Percentiles rank a stretch among this genome's conserved stretches.
phyloP scores from a whole-genome alignment of 2,888 invertebrate species.

The Epinotia demarniana region DNA sequence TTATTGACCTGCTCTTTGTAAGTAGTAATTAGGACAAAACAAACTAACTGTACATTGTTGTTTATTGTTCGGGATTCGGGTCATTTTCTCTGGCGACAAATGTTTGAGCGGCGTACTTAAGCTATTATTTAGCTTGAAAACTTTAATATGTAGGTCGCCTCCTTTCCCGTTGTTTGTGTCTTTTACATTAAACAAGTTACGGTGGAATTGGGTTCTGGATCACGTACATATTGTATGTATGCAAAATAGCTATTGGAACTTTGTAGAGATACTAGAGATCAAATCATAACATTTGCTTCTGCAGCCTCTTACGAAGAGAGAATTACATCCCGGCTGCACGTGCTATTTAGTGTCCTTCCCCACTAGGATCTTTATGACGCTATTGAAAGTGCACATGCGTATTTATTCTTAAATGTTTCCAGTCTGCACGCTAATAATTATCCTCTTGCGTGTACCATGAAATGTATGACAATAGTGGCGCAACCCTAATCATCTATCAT shows the following conservation, averaged over 20 bases:
- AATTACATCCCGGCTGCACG: not conserved
- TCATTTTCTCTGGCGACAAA: conserved; percentile 10
- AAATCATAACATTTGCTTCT: not conserved
- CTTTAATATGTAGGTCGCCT: not conserved
- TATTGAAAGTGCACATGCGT: not conserved
- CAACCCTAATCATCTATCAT: not conserved
- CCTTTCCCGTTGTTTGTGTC: not conserved
- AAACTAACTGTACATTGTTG: conserved; percentile 25
- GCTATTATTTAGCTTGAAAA: not conserved
- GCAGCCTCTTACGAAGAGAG: not conserved
- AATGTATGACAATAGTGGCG: not conserved
- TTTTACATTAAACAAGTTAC: not conserved
- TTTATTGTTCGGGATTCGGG: conserved; percentile 29
- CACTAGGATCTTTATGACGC: not conserved
- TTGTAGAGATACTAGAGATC: not conserved
- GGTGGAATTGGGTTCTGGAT: not conserved
- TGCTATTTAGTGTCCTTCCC: not conserved
- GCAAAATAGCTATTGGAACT: too few species aligned
- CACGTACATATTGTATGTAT: too few species aligned
- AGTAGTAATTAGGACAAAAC: conserved; percentile 15
- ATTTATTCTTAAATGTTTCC: not conserved
- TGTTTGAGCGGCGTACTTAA: not conserved
- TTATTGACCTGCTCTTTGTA: conserved; percentile 1
- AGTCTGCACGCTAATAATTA: not conserved
- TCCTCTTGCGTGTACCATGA: not conserved